Base-by-base conservation (phyloP, 2,888 invertebrate species). In the Sinotaia quadrata region DNA sequence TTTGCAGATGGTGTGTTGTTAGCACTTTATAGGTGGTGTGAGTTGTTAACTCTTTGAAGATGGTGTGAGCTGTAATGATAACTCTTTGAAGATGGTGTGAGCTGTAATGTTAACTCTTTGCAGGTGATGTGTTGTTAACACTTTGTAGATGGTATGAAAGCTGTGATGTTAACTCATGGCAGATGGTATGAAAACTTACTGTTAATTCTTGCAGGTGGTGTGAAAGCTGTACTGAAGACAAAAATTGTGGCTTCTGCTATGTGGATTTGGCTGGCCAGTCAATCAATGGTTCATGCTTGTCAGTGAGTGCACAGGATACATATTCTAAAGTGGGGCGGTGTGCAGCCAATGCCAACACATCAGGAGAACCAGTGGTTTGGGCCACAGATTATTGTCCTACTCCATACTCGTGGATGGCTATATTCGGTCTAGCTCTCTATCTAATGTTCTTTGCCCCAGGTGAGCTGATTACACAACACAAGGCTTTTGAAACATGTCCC, bases 401-500 rank as follows among this genome's bases (percentile, higher is more conserved):
- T 4, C 82, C 87, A 1, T 74, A 82, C 54, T 88, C 87, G 7
- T 90, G 89, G 89, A 79, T 90, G 72, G 85, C 88, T 3, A 81
- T 90, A 18, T 57, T 85, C 0, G 90, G 89, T 2, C 80, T 90
- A 8, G 83, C 84, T 5, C 67, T 89, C 15, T 90, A 90, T 76
- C 84, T 90, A n/a, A 83, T 89, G 75, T 88, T 85, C 75, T 90
- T 90, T 83, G 88, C 90, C 27, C 89, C 90, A 71, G 85, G 85
- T 85, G n/a, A n/a, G n/a, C n/a, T n/a, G n/a, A n/a, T n/a, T n/a
- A n/a, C n/a, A n/a, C n/a, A n/a, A n/a, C n/a, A n/a, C n/a, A n/a
- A n/a, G n/a, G n/a, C n/a, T n/a, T n/a, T n/a, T n/a, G n/a, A n/a
- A n/a, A n/a, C n/a, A n/a, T n/a, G n/a, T n/a, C n/a, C n/a, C n/a